Conservation (phyloP, 1,140 invertebrate species). For the Micrasema minimum region DNA sequence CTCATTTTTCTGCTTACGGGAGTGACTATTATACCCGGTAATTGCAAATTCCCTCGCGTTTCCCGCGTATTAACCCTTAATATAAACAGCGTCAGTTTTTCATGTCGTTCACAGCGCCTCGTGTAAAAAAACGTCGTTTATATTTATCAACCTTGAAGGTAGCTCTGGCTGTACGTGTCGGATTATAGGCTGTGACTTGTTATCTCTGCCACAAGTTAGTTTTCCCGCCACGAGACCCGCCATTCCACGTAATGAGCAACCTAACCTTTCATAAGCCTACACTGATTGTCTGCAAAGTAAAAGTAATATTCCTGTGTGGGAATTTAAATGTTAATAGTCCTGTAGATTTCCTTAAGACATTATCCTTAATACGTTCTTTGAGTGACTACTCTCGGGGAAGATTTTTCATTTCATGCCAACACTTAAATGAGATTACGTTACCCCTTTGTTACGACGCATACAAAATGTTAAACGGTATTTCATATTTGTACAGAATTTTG, state of each 20-base stretch:
- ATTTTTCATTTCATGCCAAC: background rate
- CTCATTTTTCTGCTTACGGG: background rate
- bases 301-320: constrained; percentile 13
- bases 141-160: constrained; percentile 33
- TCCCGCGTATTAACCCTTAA: background rate
- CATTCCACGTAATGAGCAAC: constrained; percentile 28
- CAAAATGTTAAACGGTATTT: too few species aligned
- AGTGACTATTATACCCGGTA: background rate
- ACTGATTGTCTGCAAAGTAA: constrained; percentile 31
- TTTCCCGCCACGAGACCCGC: constrained; percentile 31
- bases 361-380: background rate
- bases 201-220: constrained; percentile 28
- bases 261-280: constrained; percentile 31
- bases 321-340: constrained; percentile 38
- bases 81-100: constrained; percentile 5
- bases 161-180: constrained; percentile 25
- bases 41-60: background rate
- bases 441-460: background rate
- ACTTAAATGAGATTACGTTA: background rate
- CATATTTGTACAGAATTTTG: too few species aligned
- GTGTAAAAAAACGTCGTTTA: constrained; percentile 9
- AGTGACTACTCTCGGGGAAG: constrained; percentile 1
- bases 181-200: constrained; percentile 35
- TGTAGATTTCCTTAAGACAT: constrained; percentile 1
- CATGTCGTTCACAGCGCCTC: background rate